Base-by-base conservation (phyloP, 2,888 invertebrate genomes). In the Cryptus armator region DNA sequence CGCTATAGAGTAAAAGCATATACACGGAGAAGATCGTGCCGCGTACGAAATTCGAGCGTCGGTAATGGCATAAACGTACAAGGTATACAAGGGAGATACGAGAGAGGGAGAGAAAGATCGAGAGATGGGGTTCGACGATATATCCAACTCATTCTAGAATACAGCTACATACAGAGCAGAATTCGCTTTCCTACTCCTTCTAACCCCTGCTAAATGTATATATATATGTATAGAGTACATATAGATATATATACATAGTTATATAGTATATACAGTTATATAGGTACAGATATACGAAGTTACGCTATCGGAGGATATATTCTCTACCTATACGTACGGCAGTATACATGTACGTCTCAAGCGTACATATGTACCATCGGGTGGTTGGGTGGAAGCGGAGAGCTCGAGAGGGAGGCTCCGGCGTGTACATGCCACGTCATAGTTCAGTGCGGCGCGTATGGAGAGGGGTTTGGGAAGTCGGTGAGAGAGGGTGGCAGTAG, bases 101-200 rank as follows among this genome's bases (percentile, higher is more conserved):
- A 64, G 66, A 43, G 62, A 37, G n/a, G 48, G 66, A 43, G 48
- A 51, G 43, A 62, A 59, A 75, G 51, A 64, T 64, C 37, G 48
- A 43, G 59, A n/a, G 16, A 16, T 59, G 19, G 9, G 29, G 24
- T 84, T 86, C 87, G 88, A 84, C 89, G 88, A 91, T 91, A 90
- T 90, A 91, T 90, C 88, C 87, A 90, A 86, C 91, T 91, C 91
- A 90, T 91, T 91, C 90, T 89, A 86, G 90, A 90, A 91, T 90
- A 91, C 87, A 90, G 88, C 86, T 81, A 79, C 68, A 84, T 85
- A 85, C 79, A 81, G 12, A 71, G 77, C 81, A 83, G 79, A 85
- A 84, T 85, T 86, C 83, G 83, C 83, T 76, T 74, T 56, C 64
- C 59, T 59, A 70, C 71, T 44, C 59, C 51, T 74, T 53, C 46